Base-by-base conservation (phyloP, 2,113 vertebrate species). In the Otus sunia region DNA sequence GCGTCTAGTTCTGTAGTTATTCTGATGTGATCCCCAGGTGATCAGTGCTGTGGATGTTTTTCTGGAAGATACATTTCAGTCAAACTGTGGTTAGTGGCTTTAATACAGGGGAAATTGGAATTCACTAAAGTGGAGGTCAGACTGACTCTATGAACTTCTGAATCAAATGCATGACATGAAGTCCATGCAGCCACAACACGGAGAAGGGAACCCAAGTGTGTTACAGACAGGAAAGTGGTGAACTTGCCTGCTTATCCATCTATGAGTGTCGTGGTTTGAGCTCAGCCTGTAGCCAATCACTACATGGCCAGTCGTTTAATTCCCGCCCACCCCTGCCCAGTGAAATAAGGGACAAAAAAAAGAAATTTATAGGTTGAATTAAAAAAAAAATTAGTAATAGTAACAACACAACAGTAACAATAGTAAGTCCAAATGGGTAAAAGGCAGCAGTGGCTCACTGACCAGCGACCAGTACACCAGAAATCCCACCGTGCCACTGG, bases 111-210 rank as follows among this genome's bases (percentile, higher is more conserved):
- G 25, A 88, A 85, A 63, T 25, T 2, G 4, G 22, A 67, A 81
- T 53, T 55, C 6, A 12, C 30, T 74, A 22, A 68, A 77, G 29
- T 69, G 39, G 18, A 66, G 22, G 18, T 77, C 71, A 72, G 66
- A 45, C 15, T 77, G 49, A 72, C 17, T 68, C 53, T 45, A 6
- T 56, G 60, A 85, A 60, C 37, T 78, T 63, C 64, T 63, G n/a
- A 21, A 64, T 52, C 53, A 62, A 84, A 77, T 16, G 7, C 18
- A 29, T 22, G 41, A 10, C 63, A 34, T 26, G 37, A 84, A 49
- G 19, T 25, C 11, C 18, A 0, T 41, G n/a, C 36, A 66, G 36
- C 34, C 50, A 39, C 37, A 56, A 11, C 0, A 0, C 6, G 20
- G 29, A 64, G 66, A 52, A 64, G 9, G 43, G 29, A 56, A 85